phyloP scores from a whole-genome alignment of 1,140 invertebrate genomes.

The Penaeus vannamei region DNA sequence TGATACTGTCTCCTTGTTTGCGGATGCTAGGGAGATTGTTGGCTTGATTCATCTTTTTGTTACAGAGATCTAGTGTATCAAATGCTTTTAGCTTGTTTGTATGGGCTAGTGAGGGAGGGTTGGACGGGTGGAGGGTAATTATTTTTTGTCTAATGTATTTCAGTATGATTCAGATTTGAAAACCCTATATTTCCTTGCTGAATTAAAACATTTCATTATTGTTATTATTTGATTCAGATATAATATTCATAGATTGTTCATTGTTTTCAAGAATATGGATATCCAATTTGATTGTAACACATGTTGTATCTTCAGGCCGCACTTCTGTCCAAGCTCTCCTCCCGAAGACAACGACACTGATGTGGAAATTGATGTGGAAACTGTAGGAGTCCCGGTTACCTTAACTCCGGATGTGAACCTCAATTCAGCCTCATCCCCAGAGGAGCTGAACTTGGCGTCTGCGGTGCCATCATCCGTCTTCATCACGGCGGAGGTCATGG shows the following conservation, averaged over 20 bases:
- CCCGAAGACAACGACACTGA: slow-evolving; percentile 63
- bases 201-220: too few species aligned
- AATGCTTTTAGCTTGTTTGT: too few species aligned
- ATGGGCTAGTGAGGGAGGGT: too few species aligned
- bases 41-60: too few species aligned
- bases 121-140: too few species aligned
- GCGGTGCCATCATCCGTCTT: slow-evolving; percentile 60
- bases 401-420: slow-evolving; percentile 60
- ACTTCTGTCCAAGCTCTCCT: slow-evolving; percentile 61
- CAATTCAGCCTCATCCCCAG: slow-evolving; percentile 52
- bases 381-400: slow-evolving; percentile 63
- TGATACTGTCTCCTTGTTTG: too few species aligned
- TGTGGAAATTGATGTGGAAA: slow-evolving; percentile 63
- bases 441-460: slow-evolving; percentile 55
- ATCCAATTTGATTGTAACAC: not conserved
- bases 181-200: too few species aligned
- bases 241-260: not conserved
- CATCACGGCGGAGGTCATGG: slow-evolving; percentile 57
- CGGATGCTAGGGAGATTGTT: too few species aligned
- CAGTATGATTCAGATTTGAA: too few species aligned
- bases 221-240: too few species aligned
- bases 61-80: too few species aligned
- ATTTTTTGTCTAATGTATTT: too few species aligned
- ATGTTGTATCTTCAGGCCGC: slow-evolving; percentile 44
- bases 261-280: not conserved